Evolutionary conservation across 92 coral and sea anemone genomes (phyloP).

Genomic region (Palythoa heliodiscus): DNA sequence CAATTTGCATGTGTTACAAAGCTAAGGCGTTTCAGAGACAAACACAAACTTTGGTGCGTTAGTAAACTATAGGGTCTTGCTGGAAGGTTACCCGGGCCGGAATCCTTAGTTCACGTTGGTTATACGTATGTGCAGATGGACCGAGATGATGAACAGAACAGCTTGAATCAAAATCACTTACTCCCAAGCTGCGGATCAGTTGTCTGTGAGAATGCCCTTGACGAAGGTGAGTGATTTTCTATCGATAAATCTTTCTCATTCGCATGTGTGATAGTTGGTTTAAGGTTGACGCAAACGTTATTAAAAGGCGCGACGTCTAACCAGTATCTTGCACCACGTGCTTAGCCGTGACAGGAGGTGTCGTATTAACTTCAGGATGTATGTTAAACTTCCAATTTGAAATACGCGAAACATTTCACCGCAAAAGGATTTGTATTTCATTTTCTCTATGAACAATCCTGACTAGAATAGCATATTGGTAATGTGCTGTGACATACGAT

Average conservation of each 20-base stretch:
- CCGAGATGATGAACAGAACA: neutral
- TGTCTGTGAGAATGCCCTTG: neutral
- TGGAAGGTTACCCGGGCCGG: neutral
- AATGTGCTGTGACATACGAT: no score
- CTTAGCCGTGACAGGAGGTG: neutral
- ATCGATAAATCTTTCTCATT: neutral
- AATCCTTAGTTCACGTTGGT: neutral
- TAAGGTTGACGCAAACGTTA: neutral
- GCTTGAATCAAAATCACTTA: neutral
- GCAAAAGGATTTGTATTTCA: neutral
- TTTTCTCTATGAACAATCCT: neutral
- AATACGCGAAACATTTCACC: neutral
- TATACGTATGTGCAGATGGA: neutral
- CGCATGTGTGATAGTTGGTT: neutral
- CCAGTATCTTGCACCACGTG: neutral
- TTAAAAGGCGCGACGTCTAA: neutral
- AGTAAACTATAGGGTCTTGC: neutral
- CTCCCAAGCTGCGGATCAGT: neutral
- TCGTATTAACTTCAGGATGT: neutral
- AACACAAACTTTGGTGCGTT: neutral
- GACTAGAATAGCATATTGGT: neutral
- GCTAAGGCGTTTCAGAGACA: neutral
- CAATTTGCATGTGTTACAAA: slow-evolving; percentile 47
- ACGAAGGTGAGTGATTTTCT: slow-evolving; percentile 22
- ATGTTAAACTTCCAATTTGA: neutral